These are phyloP conservation scores for Fulica atra DNA, from an alignment of 2,113 vertebrate genomes.

Conservation along the genomic window DNA sequence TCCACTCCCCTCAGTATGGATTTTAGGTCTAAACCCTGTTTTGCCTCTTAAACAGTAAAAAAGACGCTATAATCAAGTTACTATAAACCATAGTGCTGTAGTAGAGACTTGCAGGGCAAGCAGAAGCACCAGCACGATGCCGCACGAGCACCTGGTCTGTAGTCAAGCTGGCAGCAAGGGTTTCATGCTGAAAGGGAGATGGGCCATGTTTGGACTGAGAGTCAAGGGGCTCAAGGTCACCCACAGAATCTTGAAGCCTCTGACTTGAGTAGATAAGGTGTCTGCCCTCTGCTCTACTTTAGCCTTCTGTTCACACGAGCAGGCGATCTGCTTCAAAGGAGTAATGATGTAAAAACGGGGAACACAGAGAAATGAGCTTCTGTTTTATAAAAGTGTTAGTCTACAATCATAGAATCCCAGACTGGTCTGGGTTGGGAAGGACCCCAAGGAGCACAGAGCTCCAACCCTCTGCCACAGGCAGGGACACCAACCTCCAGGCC, in stretches of 20 bases:
- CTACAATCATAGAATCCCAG: background rate
- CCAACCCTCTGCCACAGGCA: too few relatives aligned
- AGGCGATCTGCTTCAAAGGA: background rate
- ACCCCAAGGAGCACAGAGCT: too few relatives aligned
- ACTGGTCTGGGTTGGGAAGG: too few relatives aligned
- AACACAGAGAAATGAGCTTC: background rate
- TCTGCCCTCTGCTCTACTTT: background rate
- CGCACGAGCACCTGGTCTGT: too few relatives aligned
- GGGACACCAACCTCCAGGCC: too few relatives aligned
- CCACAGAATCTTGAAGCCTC: background rate
- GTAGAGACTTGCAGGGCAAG: too few relatives aligned
- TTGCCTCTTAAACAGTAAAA: background rate
- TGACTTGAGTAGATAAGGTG: background rate
- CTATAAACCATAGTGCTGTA: background rate
- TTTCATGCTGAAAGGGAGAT: background rate
- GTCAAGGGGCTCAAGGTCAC: background rate
- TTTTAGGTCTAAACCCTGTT: background rate
- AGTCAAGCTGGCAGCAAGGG: too few relatives aligned
- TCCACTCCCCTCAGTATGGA: fast-evolving
- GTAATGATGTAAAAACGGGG: fast-evolving
- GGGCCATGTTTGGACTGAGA: too few relatives aligned
- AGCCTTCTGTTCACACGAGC: background rate
- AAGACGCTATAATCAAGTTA: background rate
- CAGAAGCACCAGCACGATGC: too few relatives aligned
- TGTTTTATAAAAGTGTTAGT: background rate